These are phyloP conservation scores for Elachura formosa DNA, from an alignment of 2,113 vertebrate species.

Conservation along the genomic window DNA sequence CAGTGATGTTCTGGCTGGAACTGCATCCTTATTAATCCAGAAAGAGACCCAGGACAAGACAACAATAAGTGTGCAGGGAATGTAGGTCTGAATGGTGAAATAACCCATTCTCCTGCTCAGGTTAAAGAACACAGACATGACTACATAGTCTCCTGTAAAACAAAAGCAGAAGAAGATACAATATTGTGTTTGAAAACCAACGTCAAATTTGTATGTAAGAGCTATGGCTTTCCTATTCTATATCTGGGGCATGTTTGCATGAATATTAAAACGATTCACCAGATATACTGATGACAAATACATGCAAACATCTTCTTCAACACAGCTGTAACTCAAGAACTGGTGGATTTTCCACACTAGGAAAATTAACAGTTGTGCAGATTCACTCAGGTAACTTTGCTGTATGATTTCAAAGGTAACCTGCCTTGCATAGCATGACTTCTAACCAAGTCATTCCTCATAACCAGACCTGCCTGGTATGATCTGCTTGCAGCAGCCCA, in stretches of 20 bases:
- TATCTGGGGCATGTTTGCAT: accelerated
- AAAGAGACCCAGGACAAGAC: slow-evolving; percentile 98
- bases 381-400: not conserved
- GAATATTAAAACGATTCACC: not conserved
- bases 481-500: not conserved
- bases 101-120: slow-evolving; percentile 98
- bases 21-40: slow-evolving; percentile 99
- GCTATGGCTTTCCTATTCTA: not conserved
- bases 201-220: not conserved
- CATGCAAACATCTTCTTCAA: not conserved
- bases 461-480: not conserved
- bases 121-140: slow-evolving; percentile 96
- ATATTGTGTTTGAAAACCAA: not conserved
- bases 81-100: slow-evolving; percentile 99
- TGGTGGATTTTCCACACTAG: not conserved
- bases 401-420: not conserved
- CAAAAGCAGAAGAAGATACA: not conserved
- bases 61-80: slow-evolving; percentile 97
- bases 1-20: slow-evolving; percentile 94
- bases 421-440: not conserved
- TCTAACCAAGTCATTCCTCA: not conserved
- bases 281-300: not conserved
- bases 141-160: slow-evolving; percentile 91
- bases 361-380: not conserved
- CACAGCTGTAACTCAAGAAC: not conserved